Conservation (phyloP, 2,888 invertebrate species). For the Hipparchia semele region DNA sequence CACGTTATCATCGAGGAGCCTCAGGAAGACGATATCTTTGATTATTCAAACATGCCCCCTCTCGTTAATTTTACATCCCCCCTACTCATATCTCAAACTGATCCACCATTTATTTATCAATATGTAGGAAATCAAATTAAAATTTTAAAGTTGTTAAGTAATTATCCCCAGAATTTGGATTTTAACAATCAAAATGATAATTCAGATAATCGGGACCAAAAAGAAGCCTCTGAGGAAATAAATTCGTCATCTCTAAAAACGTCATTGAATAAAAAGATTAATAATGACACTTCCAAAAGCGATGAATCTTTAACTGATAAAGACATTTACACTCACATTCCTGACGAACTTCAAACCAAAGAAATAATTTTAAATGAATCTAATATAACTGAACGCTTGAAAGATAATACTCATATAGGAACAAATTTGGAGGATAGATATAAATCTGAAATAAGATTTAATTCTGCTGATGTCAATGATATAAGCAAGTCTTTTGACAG, state of each 20-base stretch:
- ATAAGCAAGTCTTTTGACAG: not conserved
- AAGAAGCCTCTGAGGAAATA: constrained; percentile 42
- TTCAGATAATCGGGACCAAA: constrained; percentile 60
- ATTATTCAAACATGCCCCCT: constrained; percentile 76
- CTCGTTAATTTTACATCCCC: constrained; percentile 66
- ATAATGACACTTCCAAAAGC: constrained; percentile 6
- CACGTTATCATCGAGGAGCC: constrained; percentile 81
- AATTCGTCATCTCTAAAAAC: constrained; percentile 20
- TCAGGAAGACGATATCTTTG: constrained; percentile 73
- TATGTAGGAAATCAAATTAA: constrained; percentile 73
- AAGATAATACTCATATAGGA: constrained; percentile 31
- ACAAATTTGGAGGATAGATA: constrained; percentile 26
- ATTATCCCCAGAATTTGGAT: constrained; percentile 61
- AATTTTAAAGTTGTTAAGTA: constrained; percentile 72
- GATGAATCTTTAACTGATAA: constrained; percentile 18
- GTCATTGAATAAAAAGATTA: not conserved
- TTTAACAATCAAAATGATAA: constrained; percentile 56
- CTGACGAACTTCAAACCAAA: constrained; percentile 17
- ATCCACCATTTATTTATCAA: constrained; percentile 75
- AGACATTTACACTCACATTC: constrained; percentile 24
- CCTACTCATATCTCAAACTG: constrained; percentile 69
- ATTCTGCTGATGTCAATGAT: not conserved
- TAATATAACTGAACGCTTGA: constrained; percentile 9
- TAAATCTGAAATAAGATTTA: constrained; percentile 29
- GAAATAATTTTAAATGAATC: constrained; percentile 16